Conservation (phyloP, 2,113 vertebrate species). For the Empidonax alnorum region DNA sequence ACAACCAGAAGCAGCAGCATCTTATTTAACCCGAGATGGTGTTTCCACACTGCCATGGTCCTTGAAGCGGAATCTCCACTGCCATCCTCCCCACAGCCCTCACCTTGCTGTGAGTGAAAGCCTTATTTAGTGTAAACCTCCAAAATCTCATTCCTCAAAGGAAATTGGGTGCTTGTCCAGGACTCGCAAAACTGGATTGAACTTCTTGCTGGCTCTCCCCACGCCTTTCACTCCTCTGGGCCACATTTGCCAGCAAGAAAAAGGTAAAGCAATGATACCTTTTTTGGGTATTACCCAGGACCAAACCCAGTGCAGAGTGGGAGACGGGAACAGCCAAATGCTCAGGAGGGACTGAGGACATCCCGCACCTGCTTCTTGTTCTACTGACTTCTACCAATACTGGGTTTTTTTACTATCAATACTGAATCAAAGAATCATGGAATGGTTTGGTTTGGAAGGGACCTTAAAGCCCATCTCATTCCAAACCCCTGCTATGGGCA, state of each 20-base stretch:
- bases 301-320: not conserved
- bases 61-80: too few species aligned
- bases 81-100: not conserved
- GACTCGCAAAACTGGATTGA: not conserved
- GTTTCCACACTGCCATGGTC: accelerated
- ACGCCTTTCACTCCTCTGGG: not conserved
- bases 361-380: not conserved
- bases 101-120: not conserved
- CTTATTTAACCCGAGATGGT: not conserved
- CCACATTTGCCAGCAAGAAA: not conserved
- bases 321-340: not conserved
- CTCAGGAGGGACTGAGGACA: not conserved
- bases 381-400: not conserved
- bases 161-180: accelerated
- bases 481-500: not conserved
- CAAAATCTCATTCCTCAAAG: not conserved
- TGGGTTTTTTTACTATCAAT: not conserved
- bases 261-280: not conserved
- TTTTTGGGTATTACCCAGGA: not conserved
- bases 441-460: not conserved
- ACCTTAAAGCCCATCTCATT: not conserved
- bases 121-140: accelerated
- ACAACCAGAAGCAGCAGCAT: not conserved
- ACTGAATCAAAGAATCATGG: not conserved
- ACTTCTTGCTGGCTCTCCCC: not conserved